Percentiles rank a stretch among this genome's conserved stretches.
These are phyloP conservation scores for Globicephala melas DNA, from an alignment of 2,113 vertebrate species.

Conservation along the genomic window DNA sequence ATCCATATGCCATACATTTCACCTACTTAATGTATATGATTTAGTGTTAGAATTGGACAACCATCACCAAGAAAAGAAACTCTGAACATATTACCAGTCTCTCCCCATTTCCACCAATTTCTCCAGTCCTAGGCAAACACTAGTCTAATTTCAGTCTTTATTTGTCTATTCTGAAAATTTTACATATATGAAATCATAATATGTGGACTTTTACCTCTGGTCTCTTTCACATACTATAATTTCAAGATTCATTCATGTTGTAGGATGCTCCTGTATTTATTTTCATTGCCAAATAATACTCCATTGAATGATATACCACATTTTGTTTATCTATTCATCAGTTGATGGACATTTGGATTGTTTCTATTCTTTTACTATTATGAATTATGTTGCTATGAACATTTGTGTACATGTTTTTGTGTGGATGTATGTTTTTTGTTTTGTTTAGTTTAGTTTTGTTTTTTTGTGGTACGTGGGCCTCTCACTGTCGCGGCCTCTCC, in stretches of 20 bases:
- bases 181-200: background rate
- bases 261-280: background rate
- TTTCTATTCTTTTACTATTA: background rate
- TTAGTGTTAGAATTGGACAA: background rate
- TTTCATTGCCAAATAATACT: background rate
- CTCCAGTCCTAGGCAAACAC: background rate
- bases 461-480: too few species aligned
- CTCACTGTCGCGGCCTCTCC: too few species aligned
- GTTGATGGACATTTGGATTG: background rate
- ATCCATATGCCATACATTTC: background rate
- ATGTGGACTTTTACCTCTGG: background rate
- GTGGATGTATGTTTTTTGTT: background rate
- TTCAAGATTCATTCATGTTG: background rate
- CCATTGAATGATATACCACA: background rate
- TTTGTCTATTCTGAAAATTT: background rate
- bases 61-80: background rate
- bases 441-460: too few species aligned
- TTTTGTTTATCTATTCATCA: background rate
- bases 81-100: background rate
- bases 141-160: background rate
- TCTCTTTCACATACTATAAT: background rate
- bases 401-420: background rate
- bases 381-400: background rate
- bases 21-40: background rate
- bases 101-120: background rate